Evolutionary conservation across 1,140 invertebrate species (phyloP).

Genomic region (Agrypnia vestita): DNA sequence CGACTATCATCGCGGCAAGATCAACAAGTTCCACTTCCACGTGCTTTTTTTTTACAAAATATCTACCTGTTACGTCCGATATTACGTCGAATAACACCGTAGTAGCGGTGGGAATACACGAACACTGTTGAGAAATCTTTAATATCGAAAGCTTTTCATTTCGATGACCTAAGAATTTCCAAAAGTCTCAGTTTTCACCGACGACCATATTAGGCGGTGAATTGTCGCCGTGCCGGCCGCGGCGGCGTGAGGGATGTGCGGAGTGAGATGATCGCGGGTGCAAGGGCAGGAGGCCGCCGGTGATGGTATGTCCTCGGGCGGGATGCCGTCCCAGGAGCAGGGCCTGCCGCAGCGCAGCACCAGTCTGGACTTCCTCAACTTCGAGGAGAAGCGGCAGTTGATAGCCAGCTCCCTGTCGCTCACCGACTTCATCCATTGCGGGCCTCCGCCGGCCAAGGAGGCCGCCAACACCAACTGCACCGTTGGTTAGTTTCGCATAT

Average conservation of each 20-base stretch:
- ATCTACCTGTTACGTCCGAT: neutral
- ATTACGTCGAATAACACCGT: constrained; percentile 7
- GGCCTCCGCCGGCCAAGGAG: constrained; percentile 74
- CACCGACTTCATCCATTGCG: constrained; percentile 87
- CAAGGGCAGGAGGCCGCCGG: constrained; percentile 52
- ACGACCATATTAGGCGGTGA: neutral
- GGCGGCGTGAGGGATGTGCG: constrained; percentile 1
- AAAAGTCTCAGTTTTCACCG: neutral
- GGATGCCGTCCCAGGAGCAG: constrained; percentile 71
- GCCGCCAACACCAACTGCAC: constrained; percentile 64
- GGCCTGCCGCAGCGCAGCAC: constrained; percentile 78
- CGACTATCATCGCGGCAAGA: constrained; percentile 37
- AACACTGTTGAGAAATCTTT: neutral
- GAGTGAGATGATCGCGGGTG: constrained; percentile 6
- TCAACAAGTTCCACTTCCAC: constrained; percentile 52
- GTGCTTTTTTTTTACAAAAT: constrained; percentile 30
- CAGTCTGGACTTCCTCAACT: constrained; percentile 91
- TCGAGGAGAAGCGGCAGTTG: constrained; percentile 90
- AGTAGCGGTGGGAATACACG: neutral
- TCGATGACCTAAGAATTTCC: neutral
- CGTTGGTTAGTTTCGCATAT: constrained; percentile 66
- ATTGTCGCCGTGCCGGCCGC: neutral
- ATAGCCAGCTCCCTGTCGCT: constrained; percentile 90
- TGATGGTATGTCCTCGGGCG: constrained; percentile 62
- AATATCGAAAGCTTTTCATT: neutral